Percentiles rank a stretch among this genome's conserved stretches.
Conservation (phyloP, 2,888 invertebrate species). For the Trisateles emortualis region DNA sequence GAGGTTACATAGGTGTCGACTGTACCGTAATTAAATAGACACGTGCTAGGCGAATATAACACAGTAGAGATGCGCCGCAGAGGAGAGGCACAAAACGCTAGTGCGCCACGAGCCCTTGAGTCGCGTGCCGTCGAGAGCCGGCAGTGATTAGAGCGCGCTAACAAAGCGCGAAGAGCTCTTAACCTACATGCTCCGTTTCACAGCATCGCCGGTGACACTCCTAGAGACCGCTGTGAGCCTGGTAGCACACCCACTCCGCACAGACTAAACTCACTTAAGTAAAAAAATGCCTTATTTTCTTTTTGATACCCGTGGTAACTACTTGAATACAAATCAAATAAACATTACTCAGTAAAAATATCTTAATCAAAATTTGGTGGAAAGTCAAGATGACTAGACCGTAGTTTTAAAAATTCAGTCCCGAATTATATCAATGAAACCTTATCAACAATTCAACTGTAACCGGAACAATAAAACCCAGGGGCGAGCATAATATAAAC, state of each 20-base stretch:
- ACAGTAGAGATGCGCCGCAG: conserved; percentile 64
- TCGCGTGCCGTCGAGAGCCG: conserved; percentile 78
- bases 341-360: neutral
- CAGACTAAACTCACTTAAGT: conserved; percentile 66
- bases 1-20: conserved; percentile 5
- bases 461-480: conserved; percentile 60
- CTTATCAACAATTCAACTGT: conserved; percentile 59
- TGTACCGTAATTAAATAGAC: conserved; percentile 40
- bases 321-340: conserved; percentile 1
- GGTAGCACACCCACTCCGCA: conserved; percentile 61
- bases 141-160: conserved; percentile 86
- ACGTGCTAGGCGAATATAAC: conserved; percentile 62
- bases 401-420: conserved; percentile 25
- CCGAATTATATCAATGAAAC: conserved; percentile 45
- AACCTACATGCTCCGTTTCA: conserved; percentile 86
- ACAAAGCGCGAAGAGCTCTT: conserved; percentile 83
- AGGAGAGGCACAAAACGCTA: conserved; percentile 82
- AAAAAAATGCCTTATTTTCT: conserved; percentile 42
- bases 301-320: conserved; percentile 12
- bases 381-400: neutral
- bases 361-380: too few species aligned
- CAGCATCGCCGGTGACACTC: conserved; percentile 75
- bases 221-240: conserved; percentile 70
- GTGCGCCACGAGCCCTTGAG: conserved; percentile 77
- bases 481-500: conserved; percentile 62